These are phyloP conservation scores for Motacilla tschutschensis DNA, from an alignment of 2,113 vertebrate species.

Conservation along the genomic window DNA sequence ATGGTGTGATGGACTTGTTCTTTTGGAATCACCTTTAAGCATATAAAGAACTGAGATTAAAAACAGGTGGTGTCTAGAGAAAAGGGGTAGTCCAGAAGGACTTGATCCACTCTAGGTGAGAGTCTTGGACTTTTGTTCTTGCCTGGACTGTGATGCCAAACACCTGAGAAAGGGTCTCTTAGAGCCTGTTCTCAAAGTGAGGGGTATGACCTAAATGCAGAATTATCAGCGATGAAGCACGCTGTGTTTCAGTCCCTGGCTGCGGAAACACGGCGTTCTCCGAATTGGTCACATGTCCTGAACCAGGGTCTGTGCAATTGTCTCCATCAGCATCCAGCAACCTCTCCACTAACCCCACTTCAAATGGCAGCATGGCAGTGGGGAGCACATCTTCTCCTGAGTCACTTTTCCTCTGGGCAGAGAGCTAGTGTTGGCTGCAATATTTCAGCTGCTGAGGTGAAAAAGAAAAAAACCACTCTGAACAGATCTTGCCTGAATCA, in stretches of 20 bases:
- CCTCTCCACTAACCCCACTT: not conserved
- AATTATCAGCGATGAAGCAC: not conserved
- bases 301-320: not conserved
- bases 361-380: not conserved
- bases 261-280: not conserved
- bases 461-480: not conserved
- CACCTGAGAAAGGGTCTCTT: not conserved
- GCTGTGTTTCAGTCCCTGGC: not conserved
- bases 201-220: not conserved
- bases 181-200: not conserved
- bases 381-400: not conserved
- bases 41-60: not conserved
- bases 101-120: not conserved
- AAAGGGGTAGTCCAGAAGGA: not conserved
- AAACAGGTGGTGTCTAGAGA: not conserved
- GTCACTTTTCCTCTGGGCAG: not conserved
- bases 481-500: not conserved
- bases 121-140: not conserved
- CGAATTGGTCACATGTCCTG: not conserved
- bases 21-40: not conserved
- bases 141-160: not conserved
- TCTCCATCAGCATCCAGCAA: not conserved
- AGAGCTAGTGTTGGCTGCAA: not conserved
- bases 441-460: not conserved
- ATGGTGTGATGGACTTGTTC: not conserved